A percentile compares a stretch with the other conserved stretches of the same genome.
Evolutionary conservation across 2,797 vertebrate genomes (phyloP).

Genomic region (Hipposideros larvatus): DNA sequence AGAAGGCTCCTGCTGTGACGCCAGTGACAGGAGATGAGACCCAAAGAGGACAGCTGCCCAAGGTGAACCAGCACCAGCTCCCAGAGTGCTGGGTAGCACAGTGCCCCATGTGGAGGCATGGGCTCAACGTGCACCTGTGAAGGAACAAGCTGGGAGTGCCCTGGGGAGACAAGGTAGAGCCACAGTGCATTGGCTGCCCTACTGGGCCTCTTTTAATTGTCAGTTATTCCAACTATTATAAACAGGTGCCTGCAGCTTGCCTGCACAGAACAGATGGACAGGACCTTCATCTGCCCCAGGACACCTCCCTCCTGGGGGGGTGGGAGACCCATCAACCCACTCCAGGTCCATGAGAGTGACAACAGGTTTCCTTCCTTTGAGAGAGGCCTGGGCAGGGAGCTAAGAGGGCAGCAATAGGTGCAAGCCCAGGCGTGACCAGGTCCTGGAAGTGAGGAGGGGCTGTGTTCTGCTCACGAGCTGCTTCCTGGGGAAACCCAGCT

Average conservation of each 20-base stretch:
- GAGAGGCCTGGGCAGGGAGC: neutral
- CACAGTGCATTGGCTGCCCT: neutral
- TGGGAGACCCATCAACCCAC: neutral
- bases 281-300: neutral
- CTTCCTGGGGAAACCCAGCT: neutral
- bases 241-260: neutral
- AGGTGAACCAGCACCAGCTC: neutral
- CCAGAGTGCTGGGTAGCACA: neutral
- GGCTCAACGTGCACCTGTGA: neutral
- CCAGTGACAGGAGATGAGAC: neutral
- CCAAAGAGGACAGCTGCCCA: neutral
- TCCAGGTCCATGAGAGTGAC: neutral
- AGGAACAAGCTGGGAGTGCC: neutral
- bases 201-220: neutral
- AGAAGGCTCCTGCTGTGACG: neutral
- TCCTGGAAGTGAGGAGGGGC: neutral
- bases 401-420: neutral
- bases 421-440: neutral
- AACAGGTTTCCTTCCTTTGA: neutral
- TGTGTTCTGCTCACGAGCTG: neutral
- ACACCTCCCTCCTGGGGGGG: neutral
- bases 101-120: neutral
- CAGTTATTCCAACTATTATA: neutral
- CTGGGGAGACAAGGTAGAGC: neutral
- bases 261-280: neutral